Percentiles rank a stretch among this genome's conserved stretches.
phyloP scores from a whole-genome alignment of 2,113 vertebrate genomes.

The Myotis brandtii region DNA sequence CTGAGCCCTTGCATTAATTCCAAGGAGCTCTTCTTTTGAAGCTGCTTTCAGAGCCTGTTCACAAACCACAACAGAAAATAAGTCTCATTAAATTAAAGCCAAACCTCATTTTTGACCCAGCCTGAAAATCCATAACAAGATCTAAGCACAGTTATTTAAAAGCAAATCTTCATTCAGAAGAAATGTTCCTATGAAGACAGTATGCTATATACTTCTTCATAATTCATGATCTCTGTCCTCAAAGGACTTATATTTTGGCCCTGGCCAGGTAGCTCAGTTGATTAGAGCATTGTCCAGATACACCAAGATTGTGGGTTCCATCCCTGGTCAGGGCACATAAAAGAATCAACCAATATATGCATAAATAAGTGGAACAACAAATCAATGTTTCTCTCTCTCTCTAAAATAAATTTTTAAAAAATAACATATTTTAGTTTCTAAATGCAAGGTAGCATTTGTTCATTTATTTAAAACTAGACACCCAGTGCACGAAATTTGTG shows the following conservation, averaged over 20 bases:
- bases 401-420: too few relatives aligned
- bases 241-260: background rate
- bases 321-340: too few relatives aligned
- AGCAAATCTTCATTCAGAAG: conserved; percentile 11
- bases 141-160: conserved; percentile 32
- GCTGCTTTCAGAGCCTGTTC: conserved; percentile 33
- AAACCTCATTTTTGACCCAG: conserved; percentile 52
- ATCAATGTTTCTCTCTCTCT: too few relatives aligned
- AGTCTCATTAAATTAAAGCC: conserved; percentile 24
- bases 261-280: too few relatives aligned
- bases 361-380: too few relatives aligned
- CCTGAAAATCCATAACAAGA: conserved; percentile 33
- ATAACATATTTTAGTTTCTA: background rate
- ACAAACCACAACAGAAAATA: conserved; percentile 65
- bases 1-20: background rate
- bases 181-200: conserved; percentile 33
- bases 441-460: conserved; percentile 18
- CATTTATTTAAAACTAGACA: background rate
- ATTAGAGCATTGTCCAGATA: too few relatives aligned
- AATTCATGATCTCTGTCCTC: conserved; percentile 35
- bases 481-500: too few relatives aligned
- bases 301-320: too few relatives aligned
- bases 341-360: too few relatives aligned
- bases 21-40: conserved; percentile 47
- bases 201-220: background rate